Percentiles rank a stretch among this genome's conserved stretches.
phyloP scores from a whole-genome alignment of 2,797 vertebrate genomes.

The Cuniculus paca region DNA sequence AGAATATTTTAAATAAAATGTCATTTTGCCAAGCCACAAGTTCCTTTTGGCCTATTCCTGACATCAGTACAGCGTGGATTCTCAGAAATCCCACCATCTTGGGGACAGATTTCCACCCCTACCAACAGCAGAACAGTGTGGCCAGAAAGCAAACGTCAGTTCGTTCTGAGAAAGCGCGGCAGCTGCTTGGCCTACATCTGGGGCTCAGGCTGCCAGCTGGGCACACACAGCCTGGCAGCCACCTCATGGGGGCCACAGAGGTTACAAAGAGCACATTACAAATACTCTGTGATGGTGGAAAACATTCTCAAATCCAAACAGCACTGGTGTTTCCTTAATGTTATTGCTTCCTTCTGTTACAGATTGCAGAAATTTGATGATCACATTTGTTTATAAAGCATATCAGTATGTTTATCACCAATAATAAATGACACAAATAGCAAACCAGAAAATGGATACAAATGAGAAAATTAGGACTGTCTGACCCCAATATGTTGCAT shows the following conservation, averaged over 20 bases:
- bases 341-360: not conserved
- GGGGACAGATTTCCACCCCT: constrained; percentile 59
- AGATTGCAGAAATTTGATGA: not conserved
- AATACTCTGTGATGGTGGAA: not conserved
- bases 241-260: not conserved
- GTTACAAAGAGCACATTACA: not conserved
- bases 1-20: constrained; percentile 74
- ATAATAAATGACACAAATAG: not conserved
- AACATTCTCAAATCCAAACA: not conserved
- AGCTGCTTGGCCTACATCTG: constrained; percentile 44
- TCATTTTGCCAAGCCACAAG: constrained; percentile 68
- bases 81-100: constrained; percentile 65
- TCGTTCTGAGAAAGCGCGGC: constrained; percentile 50
- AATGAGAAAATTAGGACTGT: not conserved
- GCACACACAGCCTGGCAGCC: not conserved
- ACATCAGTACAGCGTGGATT: constrained; percentile 54
- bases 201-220: constrained; percentile 25
- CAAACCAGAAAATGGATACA: not conserved
- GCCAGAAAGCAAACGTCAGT: constrained; percentile 43
- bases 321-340: not conserved
- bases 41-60: constrained; percentile 42
- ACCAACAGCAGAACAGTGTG: constrained; percentile 29
- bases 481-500: not conserved
- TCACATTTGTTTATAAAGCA: not conserved
- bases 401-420: not conserved